Base-by-base conservation (phyloP, 2,888 invertebrate species). In the Dryobota labecula region DNA sequence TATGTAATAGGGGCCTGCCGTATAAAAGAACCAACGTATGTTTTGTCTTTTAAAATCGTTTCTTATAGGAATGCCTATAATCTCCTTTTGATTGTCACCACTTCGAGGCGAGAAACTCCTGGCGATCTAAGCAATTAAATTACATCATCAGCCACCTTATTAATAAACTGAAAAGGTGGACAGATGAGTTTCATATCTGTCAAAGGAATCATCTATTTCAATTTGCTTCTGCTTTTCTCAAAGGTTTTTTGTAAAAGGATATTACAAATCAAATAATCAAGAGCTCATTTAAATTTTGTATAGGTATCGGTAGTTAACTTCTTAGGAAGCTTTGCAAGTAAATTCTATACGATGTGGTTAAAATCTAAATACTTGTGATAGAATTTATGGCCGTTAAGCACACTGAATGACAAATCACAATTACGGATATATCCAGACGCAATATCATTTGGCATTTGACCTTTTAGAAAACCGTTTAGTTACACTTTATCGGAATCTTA, bases 251-350 rank as follows among this genome's bases (percentile, higher is more conserved):
- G 18, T 76, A 8, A 68, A 68, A 60, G 27, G 68, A 33, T 27
- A 38, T n/a, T 7, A 24, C 2, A 47, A 41, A 73, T 57, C 20
- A 30, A 73, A 58, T 70, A 49, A 27, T 47, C 20, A 53, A 47
- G 43, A 61, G n/a, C 47, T 56, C 20, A 77, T 61, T 74, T 53
- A 9, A 30, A n/a, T 63, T 13, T 33, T 68, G 20, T 43, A 75
- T n/a, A n/a, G 30, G 4, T 30, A 20, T 43, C 13, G 2, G 20
- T 43, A 43, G 60, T n/a, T 13, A 56, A 8, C 36, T 27, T 51
- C 41, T 70, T 27, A 70, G 8, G 41, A 45, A 43, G n/a, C 45
- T 45, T 45, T 56, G 9, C n/a, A 13, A 54, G 15, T 30, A 61
- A 45, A n/a, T 61, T 61, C n/a, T 61, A 61, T 61, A 15, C n/a